Conservation (phyloP, 1,140 invertebrate species). For the Bombus superbus region DNA sequence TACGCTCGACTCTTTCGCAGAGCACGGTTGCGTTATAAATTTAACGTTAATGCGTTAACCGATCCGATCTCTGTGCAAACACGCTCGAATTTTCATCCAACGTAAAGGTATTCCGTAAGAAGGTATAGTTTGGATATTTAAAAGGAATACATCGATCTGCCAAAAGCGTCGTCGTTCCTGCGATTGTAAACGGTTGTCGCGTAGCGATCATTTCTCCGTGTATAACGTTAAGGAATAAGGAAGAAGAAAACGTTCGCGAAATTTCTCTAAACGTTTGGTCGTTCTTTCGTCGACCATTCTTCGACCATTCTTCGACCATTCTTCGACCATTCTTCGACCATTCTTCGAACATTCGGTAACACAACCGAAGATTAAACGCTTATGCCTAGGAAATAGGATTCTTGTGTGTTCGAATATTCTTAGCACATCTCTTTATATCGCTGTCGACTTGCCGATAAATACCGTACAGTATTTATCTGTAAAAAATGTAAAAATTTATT, state of each 20-base stretch:
- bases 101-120: too few species aligned
- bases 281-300: neutral
- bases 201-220: too few species aligned
- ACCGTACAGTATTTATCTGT: neutral
- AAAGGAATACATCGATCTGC: neutral
- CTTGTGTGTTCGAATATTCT: neutral
- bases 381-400: neutral
- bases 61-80: neutral
- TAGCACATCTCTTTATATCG: neutral
- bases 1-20: too few species aligned
- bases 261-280: neutral
- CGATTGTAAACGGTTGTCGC: too few species aligned
- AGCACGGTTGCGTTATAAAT: too few species aligned
- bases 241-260: neutral
- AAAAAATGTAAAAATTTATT: neutral
- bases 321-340: too few species aligned
- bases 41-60: neutral
- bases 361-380: neutral
- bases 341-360: neutral
- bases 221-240: too few species aligned
- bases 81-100: neutral
- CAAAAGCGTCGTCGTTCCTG: too few species aligned
- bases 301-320: too few species aligned
- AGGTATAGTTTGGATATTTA: neutral
- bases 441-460: neutral